Evolutionary conservation across 2,888 invertebrate genomes (phyloP).

Genomic region (Aelia acuminata): DNA sequence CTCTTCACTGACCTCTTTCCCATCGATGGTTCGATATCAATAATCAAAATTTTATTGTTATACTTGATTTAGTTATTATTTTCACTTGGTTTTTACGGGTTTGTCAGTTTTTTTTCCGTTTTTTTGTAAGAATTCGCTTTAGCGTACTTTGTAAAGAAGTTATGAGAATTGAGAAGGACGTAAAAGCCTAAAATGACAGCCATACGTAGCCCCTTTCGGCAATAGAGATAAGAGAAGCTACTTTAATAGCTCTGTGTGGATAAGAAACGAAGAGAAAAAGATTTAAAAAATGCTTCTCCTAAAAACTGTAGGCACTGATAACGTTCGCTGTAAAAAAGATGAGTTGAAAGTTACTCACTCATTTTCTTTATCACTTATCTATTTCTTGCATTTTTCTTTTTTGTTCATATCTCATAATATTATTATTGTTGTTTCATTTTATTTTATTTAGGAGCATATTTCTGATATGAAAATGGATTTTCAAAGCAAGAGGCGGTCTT

Average conservation of each 20-base stretch:
- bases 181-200: neutral
- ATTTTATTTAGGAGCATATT: no score
- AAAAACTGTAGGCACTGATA: slow-evolving; percentile 18
- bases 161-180: neutral
- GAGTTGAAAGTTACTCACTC: neutral
- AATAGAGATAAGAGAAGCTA: slow-evolving; percentile 8
- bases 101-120: no score
- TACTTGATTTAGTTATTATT: no score
- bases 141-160: neutral
- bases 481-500: no score
- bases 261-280: slow-evolving; percentile 1
- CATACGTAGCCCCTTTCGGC: slow-evolving; percentile 7
- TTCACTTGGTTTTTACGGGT: no score
- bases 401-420: neutral
- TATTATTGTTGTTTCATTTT: neutral
- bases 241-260: neutral
- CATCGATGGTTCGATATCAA: no score
- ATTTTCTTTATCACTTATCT: neutral
- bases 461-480: no score
- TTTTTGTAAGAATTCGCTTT: neutral
- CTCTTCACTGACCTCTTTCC: no score
- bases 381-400: neutral
- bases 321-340: neutral
- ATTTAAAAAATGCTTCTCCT: slow-evolving; percentile 2
- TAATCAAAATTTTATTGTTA: no score